Evolutionary conservation across 2,888 invertebrate genomes (phyloP), one percentile per base, ranked within the genome.

Genomic region (Drosophila prostipennis): DNA sequence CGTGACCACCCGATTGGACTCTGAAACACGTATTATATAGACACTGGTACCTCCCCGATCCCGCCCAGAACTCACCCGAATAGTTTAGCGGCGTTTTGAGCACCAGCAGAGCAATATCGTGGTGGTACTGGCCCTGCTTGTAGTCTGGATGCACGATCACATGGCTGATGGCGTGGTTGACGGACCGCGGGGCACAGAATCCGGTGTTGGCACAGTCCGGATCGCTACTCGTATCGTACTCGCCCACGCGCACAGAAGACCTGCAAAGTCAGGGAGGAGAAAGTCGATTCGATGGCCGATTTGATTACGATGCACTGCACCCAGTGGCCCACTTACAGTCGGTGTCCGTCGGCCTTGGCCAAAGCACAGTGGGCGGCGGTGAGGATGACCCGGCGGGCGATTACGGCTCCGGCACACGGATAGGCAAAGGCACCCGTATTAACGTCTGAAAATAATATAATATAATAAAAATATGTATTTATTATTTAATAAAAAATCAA

Each of bases 361-460:
- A 96, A 90, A 1, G 96, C 96, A 89, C 96, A 96, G 85, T 96
- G 96, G 0, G 96, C 96, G 0, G 96, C 96, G 0, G 96, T 96
- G 37, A 96, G 90, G 40, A 96, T 93, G 92, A 92, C 91, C n/a
- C 92, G 90, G 6, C 93, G 93, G 1, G 93, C 93, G 57, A 96
- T 94, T 19, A 96, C 95, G 0, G 96, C 95, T 2, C 96, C 96
- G 49, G 94, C 94, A 88, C 96, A 96, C 2, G 96, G 96, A 90
- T 95, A 96, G 45, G 95, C 94, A 43, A 95, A 93, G 71, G 94
- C 94, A 3, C 95, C 95, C 1, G 94, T 94, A 5, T 94, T 93
- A 53, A 94, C 93, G 88, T 95, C 96, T 96, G 3, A 14, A 16
- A 19, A 19, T 19, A 19, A 19, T 19, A 19, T 2, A 2, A 19